A percentile compares a stretch with the other conserved stretches of the same genome.
These are phyloP conservation scores for Diabrotica virgifera DNA, from an alignment of 1,140 invertebrate species.

Conservation along the genomic window DNA sequence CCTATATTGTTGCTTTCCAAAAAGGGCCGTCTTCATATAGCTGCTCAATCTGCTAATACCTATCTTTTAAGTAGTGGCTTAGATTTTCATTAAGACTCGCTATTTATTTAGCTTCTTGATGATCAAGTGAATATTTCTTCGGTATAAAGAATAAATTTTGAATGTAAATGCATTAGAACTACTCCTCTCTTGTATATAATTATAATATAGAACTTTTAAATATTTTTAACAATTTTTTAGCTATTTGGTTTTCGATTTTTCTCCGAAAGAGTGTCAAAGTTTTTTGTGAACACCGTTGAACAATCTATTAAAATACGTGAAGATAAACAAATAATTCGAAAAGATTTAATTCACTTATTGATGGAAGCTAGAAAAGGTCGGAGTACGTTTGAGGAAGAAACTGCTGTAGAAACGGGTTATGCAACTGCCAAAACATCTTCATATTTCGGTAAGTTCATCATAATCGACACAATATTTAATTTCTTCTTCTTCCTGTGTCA, in stretches of 20 bases:
- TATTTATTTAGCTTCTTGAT: too few species aligned
- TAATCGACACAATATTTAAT: too few species aligned
- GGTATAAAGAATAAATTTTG: too few species aligned
- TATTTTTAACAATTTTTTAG: slow-evolving; percentile 16
- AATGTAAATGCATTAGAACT: too few species aligned
- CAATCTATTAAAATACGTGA: slow-evolving; percentile 44
- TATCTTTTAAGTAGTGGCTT: too few species aligned
- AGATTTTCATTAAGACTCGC: too few species aligned
- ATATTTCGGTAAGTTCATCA: slow-evolving; percentile 34
- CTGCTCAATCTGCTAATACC: too few species aligned
- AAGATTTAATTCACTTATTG: slow-evolving; percentile 50
- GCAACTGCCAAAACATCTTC: slow-evolving; percentile 23
- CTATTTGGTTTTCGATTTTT: slow-evolving; percentile 18
- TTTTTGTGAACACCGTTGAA: slow-evolving; percentile 39
- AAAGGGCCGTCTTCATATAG: too few species aligned
- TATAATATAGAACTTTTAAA: slow-evolving; percentile 24
- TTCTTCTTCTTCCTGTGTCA: too few species aligned
- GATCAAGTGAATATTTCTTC: too few species aligned
- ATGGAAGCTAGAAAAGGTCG: slow-evolving; percentile 47
- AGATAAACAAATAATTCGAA: slow-evolving; percentile 43
- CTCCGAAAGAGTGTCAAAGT: slow-evolving; percentile 24
- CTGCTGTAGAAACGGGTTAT: slow-evolving; percentile 10
- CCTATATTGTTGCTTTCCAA: too few species aligned
- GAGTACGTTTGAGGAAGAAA: slow-evolving; percentile 28
- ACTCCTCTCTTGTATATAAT: not conserved